Conservation (phyloP, 2,113 vertebrate genomes). For the Rhynchopsitta pachyrhyncha region DNA sequence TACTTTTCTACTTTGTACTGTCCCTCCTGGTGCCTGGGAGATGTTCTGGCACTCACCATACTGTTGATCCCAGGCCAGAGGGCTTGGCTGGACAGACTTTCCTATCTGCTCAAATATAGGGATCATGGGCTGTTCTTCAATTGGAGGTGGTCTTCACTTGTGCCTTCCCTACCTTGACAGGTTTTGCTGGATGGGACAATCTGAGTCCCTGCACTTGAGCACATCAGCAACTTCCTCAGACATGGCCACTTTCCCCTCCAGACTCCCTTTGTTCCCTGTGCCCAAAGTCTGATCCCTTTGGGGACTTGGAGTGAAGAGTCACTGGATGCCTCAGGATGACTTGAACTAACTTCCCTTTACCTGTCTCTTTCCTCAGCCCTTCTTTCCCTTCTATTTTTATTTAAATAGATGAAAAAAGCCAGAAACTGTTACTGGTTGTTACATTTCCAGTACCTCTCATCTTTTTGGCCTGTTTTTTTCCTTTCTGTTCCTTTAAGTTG, state of each 20-base stretch:
- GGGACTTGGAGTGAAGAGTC: not conserved
- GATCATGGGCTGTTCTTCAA: not conserved
- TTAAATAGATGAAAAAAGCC: not conserved
- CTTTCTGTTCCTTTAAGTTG: not conserved
- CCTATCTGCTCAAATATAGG: not conserved
- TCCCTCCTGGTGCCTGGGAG: not conserved
- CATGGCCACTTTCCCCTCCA: not conserved
- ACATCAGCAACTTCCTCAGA: not conserved
- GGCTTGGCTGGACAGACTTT: not conserved
- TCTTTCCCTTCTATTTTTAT: not conserved
- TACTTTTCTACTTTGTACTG: fast-evolving
- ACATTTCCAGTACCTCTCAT: not conserved
- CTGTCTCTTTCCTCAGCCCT: not conserved
- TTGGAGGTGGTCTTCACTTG: not conserved
- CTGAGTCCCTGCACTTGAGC: not conserved
- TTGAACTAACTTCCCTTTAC: not conserved
- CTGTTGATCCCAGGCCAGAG: not conserved
- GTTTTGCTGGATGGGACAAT: not conserved
- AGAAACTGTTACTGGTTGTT: not conserved
- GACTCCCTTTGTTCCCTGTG: fast-evolving
- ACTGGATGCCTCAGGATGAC: not conserved
- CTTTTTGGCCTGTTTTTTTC: not conserved
- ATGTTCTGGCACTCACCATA: fast-evolving
- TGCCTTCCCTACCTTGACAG: not conserved
- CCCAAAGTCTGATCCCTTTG: not conserved